Evolutionary conservation across 2,113 vertebrate genomes (phyloP).

Genomic region (Indri indri): DNA sequence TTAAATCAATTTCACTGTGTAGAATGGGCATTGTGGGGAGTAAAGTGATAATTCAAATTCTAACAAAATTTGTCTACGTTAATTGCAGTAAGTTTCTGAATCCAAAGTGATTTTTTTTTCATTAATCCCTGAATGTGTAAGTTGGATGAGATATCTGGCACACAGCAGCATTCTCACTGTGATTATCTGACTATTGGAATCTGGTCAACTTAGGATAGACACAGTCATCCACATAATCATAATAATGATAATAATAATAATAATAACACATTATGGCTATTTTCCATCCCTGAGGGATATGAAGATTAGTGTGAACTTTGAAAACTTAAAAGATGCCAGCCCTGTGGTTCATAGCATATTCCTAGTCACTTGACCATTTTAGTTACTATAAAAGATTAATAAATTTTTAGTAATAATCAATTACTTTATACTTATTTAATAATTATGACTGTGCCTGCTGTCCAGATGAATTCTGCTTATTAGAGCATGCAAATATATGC

Average conservation of each 20-base stretch:
- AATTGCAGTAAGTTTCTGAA: background rate
- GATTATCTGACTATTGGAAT: background rate
- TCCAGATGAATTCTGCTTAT: background rate
- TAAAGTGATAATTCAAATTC: background rate
- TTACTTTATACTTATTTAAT: background rate
- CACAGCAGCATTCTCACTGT: background rate
- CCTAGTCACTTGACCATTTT: background rate
- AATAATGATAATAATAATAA: background rate
- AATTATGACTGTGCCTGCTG: background rate
- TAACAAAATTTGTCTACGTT: background rate
- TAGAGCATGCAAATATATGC: background rate
- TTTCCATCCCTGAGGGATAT: background rate
- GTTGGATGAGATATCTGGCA: background rate
- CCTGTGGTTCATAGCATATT: background rate
- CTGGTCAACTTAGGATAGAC: background rate
- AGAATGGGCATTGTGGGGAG: background rate
- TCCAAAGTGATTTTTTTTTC: background rate
- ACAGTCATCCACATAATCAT: background rate
- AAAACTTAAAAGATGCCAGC: background rate
- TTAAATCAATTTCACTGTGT: background rate
- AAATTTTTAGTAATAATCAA: background rate
- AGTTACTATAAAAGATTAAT: background rate
- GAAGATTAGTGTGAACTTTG: background rate
- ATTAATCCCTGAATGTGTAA: background rate
- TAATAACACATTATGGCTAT: background rate